Base-by-base conservation (phyloP, 2,797 vertebrate species). In the Pristis pectinata region DNA sequence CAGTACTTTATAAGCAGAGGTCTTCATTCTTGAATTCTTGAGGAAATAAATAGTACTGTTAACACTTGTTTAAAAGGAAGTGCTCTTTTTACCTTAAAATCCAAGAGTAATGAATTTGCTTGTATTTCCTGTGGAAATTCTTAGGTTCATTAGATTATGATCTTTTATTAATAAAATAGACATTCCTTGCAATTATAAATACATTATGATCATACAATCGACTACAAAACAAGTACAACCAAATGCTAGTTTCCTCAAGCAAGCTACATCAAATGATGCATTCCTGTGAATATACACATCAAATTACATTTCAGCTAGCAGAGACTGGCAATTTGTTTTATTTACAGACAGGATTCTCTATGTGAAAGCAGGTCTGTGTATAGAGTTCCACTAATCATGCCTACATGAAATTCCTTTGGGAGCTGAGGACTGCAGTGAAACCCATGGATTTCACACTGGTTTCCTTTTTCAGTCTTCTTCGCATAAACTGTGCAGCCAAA, bases 381-480 rank as follows among this genome's bases (percentile, higher is more conserved):
- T 98, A 97, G 98, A 96, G 95, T 94, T 97, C 95, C 95, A 97
- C 97, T 96, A 97, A 95, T 96, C 98, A 98, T 96, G 98, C 97
- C 98, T 97, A 97, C 97, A 98, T 97, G 96, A 98, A 98, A 98
- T 98, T 98, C 98, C 98, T 97, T 96, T 97, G 98, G 98, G 98
- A 97, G 97, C 98, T 97, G 97, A 97, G 97, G 98, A 98, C 96
- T 94, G 92, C 27, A 15, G 92, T 34, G 70, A 70, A 94, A 44
- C 49, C 92, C 41, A 76, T n/a, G 72, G 70, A 2, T 53, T 76
- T 94, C 92, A 94, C 92, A 94, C 44, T 76, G 30, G 67, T 76
- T 94, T 94, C 92, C 92, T 76, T 94, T 74, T 74, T n/a, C 67
- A 94, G 92, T 44, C 92, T 22, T 34, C 44, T 94, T 94, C 67